Conservation (phyloP, 1,140 invertebrate genomes). For the Tribolium castaneum region DNA sequence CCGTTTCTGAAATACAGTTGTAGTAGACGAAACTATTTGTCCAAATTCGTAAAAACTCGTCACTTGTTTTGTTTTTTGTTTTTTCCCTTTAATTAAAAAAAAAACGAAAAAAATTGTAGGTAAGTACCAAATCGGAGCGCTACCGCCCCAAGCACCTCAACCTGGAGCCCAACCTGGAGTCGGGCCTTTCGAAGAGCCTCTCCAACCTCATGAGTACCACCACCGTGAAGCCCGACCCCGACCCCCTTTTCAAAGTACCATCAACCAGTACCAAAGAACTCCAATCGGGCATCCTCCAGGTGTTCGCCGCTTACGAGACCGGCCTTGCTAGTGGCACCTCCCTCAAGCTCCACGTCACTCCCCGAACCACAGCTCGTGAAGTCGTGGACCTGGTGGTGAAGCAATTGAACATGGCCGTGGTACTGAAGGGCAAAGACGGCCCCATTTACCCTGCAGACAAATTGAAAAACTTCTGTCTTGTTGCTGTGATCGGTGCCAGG, state of each 20-base stretch:
- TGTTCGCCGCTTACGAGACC: slow-evolving; percentile 95
- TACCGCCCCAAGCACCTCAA: slow-evolving; percentile 55
- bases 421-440: slow-evolving; percentile 85
- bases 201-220: slow-evolving; percentile 66
- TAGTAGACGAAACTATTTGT: too few species aligned
- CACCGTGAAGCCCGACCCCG: slow-evolving; percentile 48
- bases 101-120: too few species aligned
- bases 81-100: too few species aligned
- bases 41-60: too few species aligned
- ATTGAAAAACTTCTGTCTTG: slow-evolving; percentile 89
- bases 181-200: slow-evolving; percentile 68
- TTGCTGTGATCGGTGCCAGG: slow-evolving; percentile 91
- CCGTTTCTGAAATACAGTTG: too few species aligned
- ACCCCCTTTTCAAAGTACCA: slow-evolving; percentile 54
- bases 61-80: too few species aligned
- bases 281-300: slow-evolving; percentile 72
- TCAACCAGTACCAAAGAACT: slow-evolving; percentile 53
- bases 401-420: slow-evolving; percentile 92
- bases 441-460: slow-evolving; percentile 86
- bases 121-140: slow-evolving; percentile 66
- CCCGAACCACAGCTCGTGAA: slow-evolving; percentile 89
- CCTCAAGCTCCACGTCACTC: slow-evolving; percentile 91
- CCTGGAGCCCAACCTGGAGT: slow-evolving; percentile 60
- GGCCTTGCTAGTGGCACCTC: slow-evolving; percentile 92
- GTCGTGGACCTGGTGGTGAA: slow-evolving; percentile 94